A percentile compares a stretch with the other conserved stretches of the same genome.
Conservation (phyloP, 2,113 vertebrate species). For the Psittacus erithacus region DNA sequence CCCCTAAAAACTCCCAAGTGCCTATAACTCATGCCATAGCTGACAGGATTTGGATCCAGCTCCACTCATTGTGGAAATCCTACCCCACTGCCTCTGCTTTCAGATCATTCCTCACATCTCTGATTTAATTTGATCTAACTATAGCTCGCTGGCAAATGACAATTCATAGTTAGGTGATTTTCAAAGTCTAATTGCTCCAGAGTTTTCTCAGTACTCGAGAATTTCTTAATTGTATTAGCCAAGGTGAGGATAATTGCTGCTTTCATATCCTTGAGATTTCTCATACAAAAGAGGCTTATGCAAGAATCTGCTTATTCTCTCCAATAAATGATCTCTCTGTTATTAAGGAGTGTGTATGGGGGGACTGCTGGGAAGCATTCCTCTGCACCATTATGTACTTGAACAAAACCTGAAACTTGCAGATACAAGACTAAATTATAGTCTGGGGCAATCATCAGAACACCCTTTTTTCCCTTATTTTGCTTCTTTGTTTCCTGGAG, state of each 20-base stretch:
- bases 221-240: slow-evolving; percentile 69
- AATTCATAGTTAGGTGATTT: slow-evolving; percentile 38
- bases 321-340: slow-evolving; percentile 64
- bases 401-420: slow-evolving; percentile 61
- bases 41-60: not conserved
- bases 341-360: slow-evolving; percentile 47
- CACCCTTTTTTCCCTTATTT: not conserved
- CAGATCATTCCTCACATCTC: not conserved
- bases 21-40: not conserved
- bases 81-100: not conserved
- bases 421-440: slow-evolving; percentile 63
- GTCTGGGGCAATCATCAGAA: slow-evolving; percentile 36
- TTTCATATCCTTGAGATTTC: slow-evolving; percentile 57
- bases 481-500: not conserved
- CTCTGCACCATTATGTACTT: slow-evolving; percentile 41
- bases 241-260: slow-evolving; percentile 66
- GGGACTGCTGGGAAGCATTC: slow-evolving; percentile 62
- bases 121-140: slow-evolving; percentile 3
- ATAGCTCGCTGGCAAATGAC: slow-evolving; percentile 24
- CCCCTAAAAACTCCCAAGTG: not conserved
- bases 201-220: slow-evolving; percentile 40
- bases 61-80: not conserved
- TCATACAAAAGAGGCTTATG: slow-evolving; percentile 65
- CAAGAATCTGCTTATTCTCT: slow-evolving; percentile 57
- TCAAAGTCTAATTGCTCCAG: slow-evolving; percentile 52